Percentiles rank a stretch among this genome's conserved stretches.
These are phyloP conservation scores for Tachysurus fulvidraco DNA, from an alignment of 2,113 vertebrate species.

Conservation along the genomic window DNA sequence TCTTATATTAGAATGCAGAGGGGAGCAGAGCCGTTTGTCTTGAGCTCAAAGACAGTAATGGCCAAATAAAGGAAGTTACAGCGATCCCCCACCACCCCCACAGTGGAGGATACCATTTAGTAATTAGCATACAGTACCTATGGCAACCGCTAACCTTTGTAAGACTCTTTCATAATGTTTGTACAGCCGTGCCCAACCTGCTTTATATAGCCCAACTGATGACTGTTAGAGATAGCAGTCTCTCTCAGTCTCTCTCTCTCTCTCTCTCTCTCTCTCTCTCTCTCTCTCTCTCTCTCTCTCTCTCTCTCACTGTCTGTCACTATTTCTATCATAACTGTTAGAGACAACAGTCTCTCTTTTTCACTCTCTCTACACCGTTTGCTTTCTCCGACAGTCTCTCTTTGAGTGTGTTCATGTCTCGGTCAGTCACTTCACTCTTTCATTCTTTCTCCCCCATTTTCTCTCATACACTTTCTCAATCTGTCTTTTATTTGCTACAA, in stretches of 20 bases:
- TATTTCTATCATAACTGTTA: slow-evolving; percentile 48
- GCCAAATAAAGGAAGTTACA: slow-evolving; percentile 59
- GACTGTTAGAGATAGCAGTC: slow-evolving; percentile 59
- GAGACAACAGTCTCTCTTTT: slow-evolving; percentile 56
- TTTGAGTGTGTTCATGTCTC: slow-evolving; percentile 37
- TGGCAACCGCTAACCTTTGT: slow-evolving; percentile 80
- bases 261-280: slow-evolving; percentile 44
- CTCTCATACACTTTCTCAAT: slow-evolving; percentile 23
- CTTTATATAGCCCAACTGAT: slow-evolving; percentile 71
- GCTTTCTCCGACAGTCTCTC: slow-evolving; percentile 40
- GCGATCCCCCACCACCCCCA: slow-evolving; percentile 49
- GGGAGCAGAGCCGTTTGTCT: slow-evolving; percentile 29
- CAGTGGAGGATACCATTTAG: slow-evolving; percentile 68
- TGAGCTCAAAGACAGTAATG: slow-evolving; percentile 57
- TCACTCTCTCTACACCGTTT: slow-evolving; percentile 41
- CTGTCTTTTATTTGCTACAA: slow-evolving; percentile 26
- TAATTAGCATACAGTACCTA: slow-evolving; percentile 81
- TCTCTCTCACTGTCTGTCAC: background rate
- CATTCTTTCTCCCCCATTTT: slow-evolving; percentile 3
- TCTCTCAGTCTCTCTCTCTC: slow-evolving; percentile 53
- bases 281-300: slow-evolving; percentile 36
- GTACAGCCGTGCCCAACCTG: slow-evolving; percentile 66
- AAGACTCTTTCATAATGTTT: slow-evolving; percentile 77
- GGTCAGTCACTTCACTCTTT: slow-evolving; percentile 15
- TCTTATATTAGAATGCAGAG: slow-evolving; percentile 43